Percentiles rank a stretch among this genome's conserved stretches.
Conservation (phyloP, 2,113 vertebrate species). For the Paralichthys olivaceus region DNA sequence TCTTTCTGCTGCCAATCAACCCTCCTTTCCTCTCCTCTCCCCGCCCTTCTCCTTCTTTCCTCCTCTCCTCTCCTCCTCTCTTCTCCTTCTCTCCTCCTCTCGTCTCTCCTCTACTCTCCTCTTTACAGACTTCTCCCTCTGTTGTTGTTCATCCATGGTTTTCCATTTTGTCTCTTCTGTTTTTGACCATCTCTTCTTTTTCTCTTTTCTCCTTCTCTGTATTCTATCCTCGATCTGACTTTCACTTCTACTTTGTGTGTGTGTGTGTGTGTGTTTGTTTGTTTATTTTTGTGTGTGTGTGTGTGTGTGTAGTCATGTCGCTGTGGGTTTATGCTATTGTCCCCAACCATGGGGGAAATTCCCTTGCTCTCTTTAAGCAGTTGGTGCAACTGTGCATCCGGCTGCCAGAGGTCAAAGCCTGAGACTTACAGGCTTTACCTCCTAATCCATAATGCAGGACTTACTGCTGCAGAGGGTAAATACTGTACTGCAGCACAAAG, state of each 20-base stretch:
- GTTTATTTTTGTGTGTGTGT: constrained; percentile 8
- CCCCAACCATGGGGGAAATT: constrained; percentile 35
- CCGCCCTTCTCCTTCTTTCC: too few species aligned
- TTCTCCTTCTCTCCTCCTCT: too few species aligned
- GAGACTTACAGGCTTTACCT: constrained; percentile 40
- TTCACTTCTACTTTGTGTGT: constrained; percentile 2
- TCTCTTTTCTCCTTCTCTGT: background rate
- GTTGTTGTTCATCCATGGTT: constrained; percentile 16
- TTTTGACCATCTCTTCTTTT: background rate
- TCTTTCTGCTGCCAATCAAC: constrained; percentile 42
- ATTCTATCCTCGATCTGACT: constrained; percentile 20
- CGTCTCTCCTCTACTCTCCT: too few species aligned
- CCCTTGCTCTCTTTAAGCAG: constrained; percentile 30
- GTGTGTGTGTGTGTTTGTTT: constrained; percentile 6
- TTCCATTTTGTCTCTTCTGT: background rate
- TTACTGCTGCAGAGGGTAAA: constrained; percentile 20
- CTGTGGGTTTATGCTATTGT: constrained; percentile 3
- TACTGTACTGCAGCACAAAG: constrained; percentile 9
- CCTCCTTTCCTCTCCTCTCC: background rate
- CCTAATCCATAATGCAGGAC: constrained; percentile 32
- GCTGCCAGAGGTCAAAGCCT: constrained; percentile 35
- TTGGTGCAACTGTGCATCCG: constrained; percentile 33
- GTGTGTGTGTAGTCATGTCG: background rate
- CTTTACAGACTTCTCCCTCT: constrained; percentile 5
- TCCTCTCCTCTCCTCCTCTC: too few species aligned